phyloP scores from a whole-genome alignment of 2,888 invertebrate species.

The Eupithecia subumbrata region DNA sequence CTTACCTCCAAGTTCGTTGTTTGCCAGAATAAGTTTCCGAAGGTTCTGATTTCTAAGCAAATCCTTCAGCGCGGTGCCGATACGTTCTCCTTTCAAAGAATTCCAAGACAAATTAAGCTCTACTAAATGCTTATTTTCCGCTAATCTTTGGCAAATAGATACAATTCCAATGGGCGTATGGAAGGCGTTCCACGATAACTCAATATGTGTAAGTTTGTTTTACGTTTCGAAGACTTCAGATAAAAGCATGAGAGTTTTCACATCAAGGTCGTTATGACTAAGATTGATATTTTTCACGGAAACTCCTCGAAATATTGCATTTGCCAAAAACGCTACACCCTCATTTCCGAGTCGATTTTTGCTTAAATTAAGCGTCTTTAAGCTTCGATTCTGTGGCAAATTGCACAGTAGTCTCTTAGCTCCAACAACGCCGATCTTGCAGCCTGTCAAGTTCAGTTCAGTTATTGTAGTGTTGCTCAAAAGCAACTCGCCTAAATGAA shows the following conservation, averaged over 20 bases:
- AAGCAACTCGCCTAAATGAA: constrained; percentile 67
- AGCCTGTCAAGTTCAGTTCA: constrained; percentile 64
- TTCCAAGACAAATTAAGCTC: constrained; percentile 67
- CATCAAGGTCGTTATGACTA: constrained; percentile 60
- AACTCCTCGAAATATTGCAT: constrained; percentile 53
- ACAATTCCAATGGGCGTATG: constrained; percentile 49
- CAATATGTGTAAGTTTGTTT: constrained; percentile 59
- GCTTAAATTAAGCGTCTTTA: constrained; percentile 58
- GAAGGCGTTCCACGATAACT: constrained; percentile 68
- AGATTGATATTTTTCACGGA: constrained; percentile 55
- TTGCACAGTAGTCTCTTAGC: constrained; percentile 50
- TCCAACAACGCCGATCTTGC: constrained; percentile 64
- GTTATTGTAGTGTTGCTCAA: constrained; percentile 53
- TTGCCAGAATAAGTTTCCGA: constrained; percentile 55
- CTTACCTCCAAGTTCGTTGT: constrained; percentile 59
- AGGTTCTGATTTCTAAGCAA: constrained; percentile 52
- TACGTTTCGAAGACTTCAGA: constrained; percentile 58
- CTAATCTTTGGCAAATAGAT: constrained; percentile 50
- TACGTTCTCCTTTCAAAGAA: constrained; percentile 51
- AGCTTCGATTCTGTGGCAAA: constrained; percentile 52
- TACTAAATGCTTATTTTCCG: constrained; percentile 54
- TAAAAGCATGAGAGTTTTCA: constrained; percentile 52
- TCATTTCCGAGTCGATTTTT: constrained; percentile 60
- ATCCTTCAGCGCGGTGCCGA: constrained; percentile 51
- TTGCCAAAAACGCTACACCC: constrained; percentile 56